A percentile compares a stretch with the other conserved stretches of the same genome.
phyloP scores from a whole-genome alignment of 2,797 vertebrate species.

The Lepilemur septentrionalis region DNA sequence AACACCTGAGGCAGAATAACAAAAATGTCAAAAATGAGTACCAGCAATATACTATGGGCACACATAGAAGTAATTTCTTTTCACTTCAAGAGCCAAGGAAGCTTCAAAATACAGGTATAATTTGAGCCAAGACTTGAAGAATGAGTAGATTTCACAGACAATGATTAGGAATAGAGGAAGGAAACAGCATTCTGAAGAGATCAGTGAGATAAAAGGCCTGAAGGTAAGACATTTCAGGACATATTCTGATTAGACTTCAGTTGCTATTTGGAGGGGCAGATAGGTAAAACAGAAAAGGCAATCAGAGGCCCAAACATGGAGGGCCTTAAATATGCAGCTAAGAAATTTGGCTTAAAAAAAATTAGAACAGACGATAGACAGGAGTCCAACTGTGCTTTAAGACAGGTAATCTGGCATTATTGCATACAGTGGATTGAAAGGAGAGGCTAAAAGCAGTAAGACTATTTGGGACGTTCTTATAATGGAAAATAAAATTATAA shows the following conservation, averaged over 20 bases:
- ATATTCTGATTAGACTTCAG: neutral
- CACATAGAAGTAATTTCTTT: neutral
- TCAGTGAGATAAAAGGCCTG: neutral
- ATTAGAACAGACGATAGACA: neutral
- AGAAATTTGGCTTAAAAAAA: neutral
- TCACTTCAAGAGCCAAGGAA: neutral
- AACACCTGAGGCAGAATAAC: neutral
- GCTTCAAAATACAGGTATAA: neutral
- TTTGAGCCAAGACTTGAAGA: neutral
- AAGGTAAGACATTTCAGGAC: neutral
- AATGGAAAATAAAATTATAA: neutral
- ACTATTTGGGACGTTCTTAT: neutral
- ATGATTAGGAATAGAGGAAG: neutral
- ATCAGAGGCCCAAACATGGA: neutral
- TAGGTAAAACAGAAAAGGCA: slow-evolving; percentile 21
- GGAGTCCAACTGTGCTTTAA: neutral
- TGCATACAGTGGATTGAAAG: neutral
- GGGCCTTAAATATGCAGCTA: neutral
- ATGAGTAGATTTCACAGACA: neutral
- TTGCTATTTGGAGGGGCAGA: neutral
- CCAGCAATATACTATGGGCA: neutral
- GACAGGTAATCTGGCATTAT: neutral
- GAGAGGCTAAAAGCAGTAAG: neutral
- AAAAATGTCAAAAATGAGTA: slow-evolving; percentile 10
- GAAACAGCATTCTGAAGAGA: neutral